Base-by-base conservation (phyloP, 1,140 invertebrate species). In the Spodoptera litura region DNA sequence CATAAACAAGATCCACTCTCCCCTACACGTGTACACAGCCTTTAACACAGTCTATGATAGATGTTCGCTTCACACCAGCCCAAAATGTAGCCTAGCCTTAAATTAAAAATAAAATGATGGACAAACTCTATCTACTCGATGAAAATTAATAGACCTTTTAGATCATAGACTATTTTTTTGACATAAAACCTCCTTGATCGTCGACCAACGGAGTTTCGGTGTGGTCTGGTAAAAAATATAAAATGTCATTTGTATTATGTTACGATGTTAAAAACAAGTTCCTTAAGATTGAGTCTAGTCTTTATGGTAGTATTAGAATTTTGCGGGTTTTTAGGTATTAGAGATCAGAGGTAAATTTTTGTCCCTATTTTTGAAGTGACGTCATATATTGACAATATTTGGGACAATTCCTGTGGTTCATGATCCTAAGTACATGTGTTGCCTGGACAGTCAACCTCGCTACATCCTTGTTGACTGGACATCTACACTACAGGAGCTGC, bases 101-200 rank as follows among this genome's bases (percentile, higher is more conserved):
- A 35, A 62, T 53, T 53, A 31, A 27, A 35, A 75, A 2, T 3
- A 49, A 44, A 52, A 75, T 55, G 71, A 74, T 74, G 35, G 31
- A 74, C 44, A 58, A 13, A 51, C 8, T 20, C 49, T 27, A n/a
- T 4, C 20, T 15, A 49, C 10, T 62, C 64, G 73, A 75, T 53
- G 59, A 75, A 64, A 62, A 75, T 62, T 38, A 75, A 75, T 75
- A 74, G 66, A 3, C 58, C 38, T 44, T 1, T 31, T 44, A 38
- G 38, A 44, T 11, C 27, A 12, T 51, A 31, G 10, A 44, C 38
- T 0, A 31, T 70, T 70, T 70, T 70, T 53, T 70, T 64, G 12
- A 31, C 35, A 53, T 64, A 8, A 44, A 11, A 51, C 8, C 5
- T 20, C 49, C 49, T 66, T 66, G 20, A 5, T 25, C 10, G 6